These are phyloP conservation scores for Tribolium castaneum DNA, from an alignment of 1,140 invertebrate genomes.

Conservation along the genomic window DNA sequence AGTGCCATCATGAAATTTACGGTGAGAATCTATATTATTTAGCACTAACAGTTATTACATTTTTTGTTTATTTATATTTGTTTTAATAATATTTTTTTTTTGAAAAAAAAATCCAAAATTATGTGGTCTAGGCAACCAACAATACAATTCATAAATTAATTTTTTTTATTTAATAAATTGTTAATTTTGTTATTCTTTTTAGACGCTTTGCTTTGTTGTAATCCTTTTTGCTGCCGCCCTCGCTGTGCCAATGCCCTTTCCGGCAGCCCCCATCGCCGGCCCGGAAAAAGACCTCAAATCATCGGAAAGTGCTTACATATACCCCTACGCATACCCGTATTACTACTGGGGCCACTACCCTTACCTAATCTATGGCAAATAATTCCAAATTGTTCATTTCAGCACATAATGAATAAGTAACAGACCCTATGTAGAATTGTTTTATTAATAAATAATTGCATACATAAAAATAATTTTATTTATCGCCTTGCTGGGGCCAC, in stretches of 20 bases:
- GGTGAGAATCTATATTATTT: not conserved
- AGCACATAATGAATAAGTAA: not conserved
- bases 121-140: not conserved
- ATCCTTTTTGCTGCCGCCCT: not conserved
- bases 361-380: slow-evolving; percentile 34
- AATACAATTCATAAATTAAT: not conserved
- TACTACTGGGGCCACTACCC: slow-evolving; percentile 39
- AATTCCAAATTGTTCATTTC: not conserved
- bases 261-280: not conserved
- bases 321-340: slow-evolving; percentile 36
- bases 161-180: not conserved
- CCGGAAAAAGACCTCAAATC: slow-evolving; percentile 32
- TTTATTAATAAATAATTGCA: slow-evolving; percentile 9
- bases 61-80: not conserved
- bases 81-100: not conserved
- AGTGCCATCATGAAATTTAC: not conserved
- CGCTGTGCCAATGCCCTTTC: not conserved
- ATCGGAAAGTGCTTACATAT: slow-evolving; percentile 38
- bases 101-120: not conserved
- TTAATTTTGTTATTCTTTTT: not conserved
- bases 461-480: slow-evolving; percentile 38
- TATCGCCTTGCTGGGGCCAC: slow-evolving; percentile 65
- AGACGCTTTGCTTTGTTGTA: not conserved
- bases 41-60: not conserved
- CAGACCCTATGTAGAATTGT: not conserved